Percentiles rank a stretch among this genome's conserved stretches.
Conservation (phyloP, 2,888 invertebrate species). For the Lobophora halterata region DNA sequence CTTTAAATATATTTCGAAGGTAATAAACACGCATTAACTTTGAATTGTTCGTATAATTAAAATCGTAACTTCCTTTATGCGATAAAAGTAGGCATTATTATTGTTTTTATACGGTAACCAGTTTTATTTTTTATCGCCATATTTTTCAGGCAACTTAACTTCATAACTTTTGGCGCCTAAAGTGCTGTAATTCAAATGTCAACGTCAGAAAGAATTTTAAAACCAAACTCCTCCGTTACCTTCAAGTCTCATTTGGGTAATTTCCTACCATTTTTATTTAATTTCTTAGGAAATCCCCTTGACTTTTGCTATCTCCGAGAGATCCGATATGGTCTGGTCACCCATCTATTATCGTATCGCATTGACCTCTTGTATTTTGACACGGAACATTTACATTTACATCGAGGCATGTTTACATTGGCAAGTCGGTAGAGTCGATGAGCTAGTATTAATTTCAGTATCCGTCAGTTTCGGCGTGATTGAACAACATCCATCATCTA, state of each 20-base stretch:
- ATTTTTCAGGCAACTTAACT: not conserved
- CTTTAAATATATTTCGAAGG: slow-evolving; percentile 16
- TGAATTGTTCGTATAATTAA: slow-evolving; percentile 13
- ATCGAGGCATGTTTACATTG: slow-evolving; percentile 3
- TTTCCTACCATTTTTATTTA: slow-evolving; percentile 2
- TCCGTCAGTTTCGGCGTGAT: too few relatives aligned
- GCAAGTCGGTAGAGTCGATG: slow-evolving; percentile 1
- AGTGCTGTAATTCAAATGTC: not conserved
- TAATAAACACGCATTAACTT: slow-evolving; percentile 13
- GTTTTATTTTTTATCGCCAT: not conserved
- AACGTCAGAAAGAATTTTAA: too few relatives aligned
- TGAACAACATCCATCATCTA: too few relatives aligned
- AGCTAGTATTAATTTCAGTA: too few relatives aligned
- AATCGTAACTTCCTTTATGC: slow-evolving; percentile 15
- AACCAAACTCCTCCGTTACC: too few relatives aligned
- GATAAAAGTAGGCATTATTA: slow-evolving; percentile 9
- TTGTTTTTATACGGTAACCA: slow-evolving; percentile 7
- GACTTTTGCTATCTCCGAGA: slow-evolving; percentile 25
- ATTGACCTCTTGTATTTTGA: slow-evolving; percentile 39
- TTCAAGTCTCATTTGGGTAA: too few relatives aligned
- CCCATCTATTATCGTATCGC: slow-evolving; percentile 29
- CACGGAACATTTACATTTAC: slow-evolving; percentile 29
- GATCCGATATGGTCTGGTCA: slow-evolving; percentile 8
- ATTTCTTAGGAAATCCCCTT: slow-evolving; percentile 27
- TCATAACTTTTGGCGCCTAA: not conserved